These are phyloP conservation scores for Hippopotamus amphibius DNA, from an alignment of 2,113 vertebrate species.

Conservation along the genomic window DNA sequence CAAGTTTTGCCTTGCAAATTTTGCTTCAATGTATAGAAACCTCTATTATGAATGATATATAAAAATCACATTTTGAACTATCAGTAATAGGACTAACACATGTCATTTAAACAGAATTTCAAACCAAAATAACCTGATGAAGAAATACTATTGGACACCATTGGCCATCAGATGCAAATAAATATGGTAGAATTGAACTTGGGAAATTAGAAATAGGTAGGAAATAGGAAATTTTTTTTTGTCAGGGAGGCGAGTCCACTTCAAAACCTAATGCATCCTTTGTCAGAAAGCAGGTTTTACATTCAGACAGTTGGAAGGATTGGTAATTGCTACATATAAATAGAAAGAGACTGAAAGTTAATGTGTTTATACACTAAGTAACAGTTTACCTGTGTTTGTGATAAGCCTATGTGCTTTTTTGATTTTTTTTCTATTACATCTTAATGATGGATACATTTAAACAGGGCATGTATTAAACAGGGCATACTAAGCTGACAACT, in stretches of 20 bases:
- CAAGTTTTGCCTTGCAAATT: background rate
- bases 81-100: background rate
- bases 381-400: background rate
- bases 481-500: slow-evolving; percentile 51
- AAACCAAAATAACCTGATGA: background rate
- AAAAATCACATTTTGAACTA: background rate
- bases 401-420: background rate
- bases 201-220: background rate
- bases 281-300: background rate
- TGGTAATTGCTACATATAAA: background rate
- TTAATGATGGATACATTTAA: slow-evolving; percentile 8
- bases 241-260: background rate
- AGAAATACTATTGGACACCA: background rate
- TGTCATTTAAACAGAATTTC: background rate
- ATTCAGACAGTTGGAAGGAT: background rate
- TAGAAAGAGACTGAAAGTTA: background rate
- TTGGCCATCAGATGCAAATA: background rate
- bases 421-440: slow-evolving; percentile 51
- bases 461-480: slow-evolving; percentile 22
- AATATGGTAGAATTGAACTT: background rate
- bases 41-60: background rate
- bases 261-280: background rate
- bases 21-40: background rate
- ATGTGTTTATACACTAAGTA: background rate
- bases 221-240: background rate